Percentiles rank a stretch among this genome's conserved stretches.
These are phyloP conservation scores for Limnephilus lunatus DNA, from an alignment of 2,888 invertebrate species.

Conservation along the genomic window DNA sequence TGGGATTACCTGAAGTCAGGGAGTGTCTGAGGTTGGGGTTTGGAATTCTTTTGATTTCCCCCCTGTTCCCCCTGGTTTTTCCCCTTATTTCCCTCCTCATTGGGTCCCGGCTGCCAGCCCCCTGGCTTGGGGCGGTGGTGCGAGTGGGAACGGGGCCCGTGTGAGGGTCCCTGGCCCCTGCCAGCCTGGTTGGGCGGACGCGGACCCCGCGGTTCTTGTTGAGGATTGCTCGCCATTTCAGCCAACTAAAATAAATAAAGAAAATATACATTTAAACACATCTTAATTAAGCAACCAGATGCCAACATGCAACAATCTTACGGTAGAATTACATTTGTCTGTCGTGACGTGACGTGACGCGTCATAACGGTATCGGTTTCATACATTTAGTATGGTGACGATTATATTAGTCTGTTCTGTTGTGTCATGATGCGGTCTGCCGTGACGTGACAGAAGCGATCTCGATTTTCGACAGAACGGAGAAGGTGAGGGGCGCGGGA, in stretches of 20 bases:
- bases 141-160: background rate
- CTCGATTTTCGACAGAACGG: too few relatives aligned
- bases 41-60: background rate
- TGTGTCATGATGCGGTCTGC: too few relatives aligned
- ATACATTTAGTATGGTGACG: too few relatives aligned
- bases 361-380: too few relatives aligned
- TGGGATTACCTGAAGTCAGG: background rate
- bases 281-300: too few relatives aligned
- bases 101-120: background rate
- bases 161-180: background rate
- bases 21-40: background rate
- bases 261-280: background rate
- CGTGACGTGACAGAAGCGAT: too few relatives aligned
- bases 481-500: too few relatives aligned
- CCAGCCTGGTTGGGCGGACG: background rate
- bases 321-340: too few relatives aligned
- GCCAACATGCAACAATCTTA: too few relatives aligned
- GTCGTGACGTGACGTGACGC: too few relatives aligned
- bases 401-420: too few relatives aligned
- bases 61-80: background rate
- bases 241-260: background rate
- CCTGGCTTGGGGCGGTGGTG: slow-evolving; percentile 7
- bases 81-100: background rate
- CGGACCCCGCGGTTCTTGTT: background rate
- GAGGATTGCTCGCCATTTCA: slow-evolving; percentile 47